phyloP scores from a whole-genome alignment of 2,888 invertebrate genomes.

The Andrena praecox region DNA sequence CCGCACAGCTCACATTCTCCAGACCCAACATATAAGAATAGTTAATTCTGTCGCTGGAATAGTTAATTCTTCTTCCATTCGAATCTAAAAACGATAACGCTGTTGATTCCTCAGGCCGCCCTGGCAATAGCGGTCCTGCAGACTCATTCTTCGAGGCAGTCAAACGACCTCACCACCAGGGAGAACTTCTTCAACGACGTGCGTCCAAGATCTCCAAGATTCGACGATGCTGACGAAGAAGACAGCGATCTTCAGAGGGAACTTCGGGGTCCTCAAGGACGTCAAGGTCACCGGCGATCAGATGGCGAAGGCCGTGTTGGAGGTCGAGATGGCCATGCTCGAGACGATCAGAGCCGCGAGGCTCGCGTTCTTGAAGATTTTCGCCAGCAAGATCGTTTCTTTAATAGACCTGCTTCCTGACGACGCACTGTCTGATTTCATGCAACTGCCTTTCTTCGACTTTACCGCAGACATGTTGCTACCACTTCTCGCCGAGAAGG shows the following conservation, averaged over 20 bases:
- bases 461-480: background rate
- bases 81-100: background rate
- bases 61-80: too few relatives aligned
- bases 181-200: background rate
- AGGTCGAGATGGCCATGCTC: constrained; percentile 37
- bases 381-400: background rate
- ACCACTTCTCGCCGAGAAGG: background rate
- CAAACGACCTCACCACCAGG: background rate
- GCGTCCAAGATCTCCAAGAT: background rate
- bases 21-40: too few relatives aligned
- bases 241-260: constrained; percentile 10
- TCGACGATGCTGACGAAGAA: constrained; percentile 1
- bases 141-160: background rate
- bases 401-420: background rate
- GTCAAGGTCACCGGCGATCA: constrained; percentile 46
- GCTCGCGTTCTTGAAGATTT: constrained; percentile 25
- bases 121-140: background rate
- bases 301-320: constrained; percentile 23
- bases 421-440: background rate
- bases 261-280: constrained; percentile 26
- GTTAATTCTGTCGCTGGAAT: too few relatives aligned
- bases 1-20: too few relatives aligned
- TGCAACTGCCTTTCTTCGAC: background rate
- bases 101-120: background rate
- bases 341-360: constrained; percentile 48